phyloP scores from a whole-genome alignment of 1,140 invertebrate species.

The Trissolcus basalis region DNA sequence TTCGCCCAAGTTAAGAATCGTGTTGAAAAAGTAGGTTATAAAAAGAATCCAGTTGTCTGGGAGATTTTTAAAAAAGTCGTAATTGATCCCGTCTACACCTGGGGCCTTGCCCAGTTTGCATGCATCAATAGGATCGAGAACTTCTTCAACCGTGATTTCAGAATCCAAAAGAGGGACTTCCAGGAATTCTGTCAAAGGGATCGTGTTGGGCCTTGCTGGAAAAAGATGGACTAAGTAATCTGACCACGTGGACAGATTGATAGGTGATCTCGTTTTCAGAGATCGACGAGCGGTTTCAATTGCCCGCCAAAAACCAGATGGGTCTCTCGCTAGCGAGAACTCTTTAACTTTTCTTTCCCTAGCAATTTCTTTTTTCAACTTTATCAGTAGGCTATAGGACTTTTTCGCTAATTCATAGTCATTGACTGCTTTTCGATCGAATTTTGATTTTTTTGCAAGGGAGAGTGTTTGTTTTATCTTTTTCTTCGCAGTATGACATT shows the following conservation, averaged over 20 bases:
- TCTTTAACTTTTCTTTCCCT: too few species aligned
- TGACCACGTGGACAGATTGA: background rate
- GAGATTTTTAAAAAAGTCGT: conserved; percentile 23
- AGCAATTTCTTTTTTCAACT: too few species aligned
- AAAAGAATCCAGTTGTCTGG: conserved; percentile 16
- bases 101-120: conserved; percentile 31
- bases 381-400: background rate
- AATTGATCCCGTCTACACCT: conserved; percentile 17
- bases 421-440: background rate
- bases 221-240: background rate
- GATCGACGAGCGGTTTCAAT: background rate
- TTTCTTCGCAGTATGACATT: background rate
- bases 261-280: background rate
- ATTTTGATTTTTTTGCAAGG: background rate
- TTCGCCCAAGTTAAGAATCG: background rate
- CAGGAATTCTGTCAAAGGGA: background rate
- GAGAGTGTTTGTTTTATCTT: background rate
- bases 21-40: conserved; percentile 3
- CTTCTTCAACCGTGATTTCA: conserved; percentile 6
- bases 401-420: background rate
- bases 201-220: background rate
- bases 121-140: background rate
- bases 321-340: too few species aligned
- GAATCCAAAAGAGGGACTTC: background rate
- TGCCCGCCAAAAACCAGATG: background rate